A percentile compares a stretch with the other conserved stretches of the same genome.
These are phyloP conservation scores for Dynastes tityus DNA, from an alignment of 2,888 invertebrate species.

Conservation along the genomic window DNA sequence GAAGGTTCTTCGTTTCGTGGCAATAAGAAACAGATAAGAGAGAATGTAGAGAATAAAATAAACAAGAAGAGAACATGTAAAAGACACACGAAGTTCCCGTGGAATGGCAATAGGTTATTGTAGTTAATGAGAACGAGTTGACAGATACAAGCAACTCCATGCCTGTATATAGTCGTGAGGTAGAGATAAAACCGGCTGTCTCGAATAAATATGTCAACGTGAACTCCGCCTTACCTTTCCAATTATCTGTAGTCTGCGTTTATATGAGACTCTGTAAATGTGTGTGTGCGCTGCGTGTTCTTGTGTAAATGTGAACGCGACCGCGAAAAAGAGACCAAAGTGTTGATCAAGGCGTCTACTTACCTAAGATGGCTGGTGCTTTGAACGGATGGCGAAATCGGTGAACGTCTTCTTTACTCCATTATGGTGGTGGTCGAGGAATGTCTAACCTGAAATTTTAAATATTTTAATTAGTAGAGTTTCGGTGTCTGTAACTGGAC, in stretches of 20 bases:
- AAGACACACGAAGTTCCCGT: conserved; percentile 49
- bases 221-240: conserved; percentile 66
- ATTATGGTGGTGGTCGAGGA: conserved; percentile 58
- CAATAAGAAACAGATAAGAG: neutral
- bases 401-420: conserved; percentile 66
- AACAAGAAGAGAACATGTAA: conserved; percentile 39
- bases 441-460: conserved; percentile 59
- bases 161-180: conserved; percentile 57
- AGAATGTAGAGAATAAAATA: conserved; percentile 55
- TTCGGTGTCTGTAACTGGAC: too few species aligned
- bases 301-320: conserved; percentile 53
- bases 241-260: conserved; percentile 59
- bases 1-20: too few species aligned
- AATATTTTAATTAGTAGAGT: conserved; percentile 51
- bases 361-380: conserved; percentile 67
- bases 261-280: neutral
- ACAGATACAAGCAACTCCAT: conserved; percentile 62
- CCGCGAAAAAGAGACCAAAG: conserved; percentile 59
- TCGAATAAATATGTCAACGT: conserved; percentile 70
- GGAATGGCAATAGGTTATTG: conserved; percentile 47
- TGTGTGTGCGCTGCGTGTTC: conserved; percentile 32
- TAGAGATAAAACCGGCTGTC: conserved; percentile 61
- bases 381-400: conserved; percentile 65
- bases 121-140: conserved; percentile 65
- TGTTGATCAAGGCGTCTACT: conserved; percentile 62